These are phyloP conservation scores for Oryzias sinensis DNA, from an alignment of 2,797 vertebrate species.

Conservation along the genomic window DNA sequence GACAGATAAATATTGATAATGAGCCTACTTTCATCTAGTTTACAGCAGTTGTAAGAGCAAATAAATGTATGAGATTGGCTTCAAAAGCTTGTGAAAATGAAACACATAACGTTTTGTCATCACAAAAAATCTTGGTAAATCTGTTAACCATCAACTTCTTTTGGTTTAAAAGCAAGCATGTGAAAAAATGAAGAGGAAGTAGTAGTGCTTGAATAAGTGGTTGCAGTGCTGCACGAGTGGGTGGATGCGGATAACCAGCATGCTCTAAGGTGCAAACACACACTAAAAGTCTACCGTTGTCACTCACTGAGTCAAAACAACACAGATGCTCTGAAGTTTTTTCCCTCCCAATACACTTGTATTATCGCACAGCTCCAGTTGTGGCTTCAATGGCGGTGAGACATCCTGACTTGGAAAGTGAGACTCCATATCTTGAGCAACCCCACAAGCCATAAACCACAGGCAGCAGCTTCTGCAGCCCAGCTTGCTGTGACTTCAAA, in stretches of 20 bases:
- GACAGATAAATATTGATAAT: too few species aligned
- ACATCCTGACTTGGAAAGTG: conserved; percentile 82
- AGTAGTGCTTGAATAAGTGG: conserved; percentile 57
- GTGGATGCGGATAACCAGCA: conserved; percentile 65
- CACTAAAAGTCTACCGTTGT: conserved; percentile 52
- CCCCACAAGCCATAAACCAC: conserved; percentile 80
- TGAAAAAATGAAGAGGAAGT: conserved; percentile 59
- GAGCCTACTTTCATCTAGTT: too few species aligned
- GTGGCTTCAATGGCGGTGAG: conserved; percentile 80
- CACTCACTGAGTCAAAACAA: conserved; percentile 72
- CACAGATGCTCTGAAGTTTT: conserved; percentile 71
- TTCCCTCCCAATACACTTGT: conserved; percentile 62
- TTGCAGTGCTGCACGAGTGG: conserved; percentile 54
- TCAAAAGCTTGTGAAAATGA: conserved; percentile 3
- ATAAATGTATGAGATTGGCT: too few species aligned
- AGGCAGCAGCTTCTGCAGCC: conserved; percentile 77
- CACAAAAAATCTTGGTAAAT: background rate
- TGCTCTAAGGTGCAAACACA: conserved; percentile 21
- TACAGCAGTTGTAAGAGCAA: too few species aligned
- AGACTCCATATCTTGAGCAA: conserved; percentile 79
- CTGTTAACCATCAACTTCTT: conserved; percentile 37
- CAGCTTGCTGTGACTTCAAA: conserved; percentile 78
- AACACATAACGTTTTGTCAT: conserved; percentile 8
- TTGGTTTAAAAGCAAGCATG: conserved; percentile 51
- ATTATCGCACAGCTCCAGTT: conserved; percentile 82